These are phyloP conservation scores for Sussaba pulchella DNA, from an alignment of 2,888 invertebrate genomes.

Conservation along the genomic window DNA sequence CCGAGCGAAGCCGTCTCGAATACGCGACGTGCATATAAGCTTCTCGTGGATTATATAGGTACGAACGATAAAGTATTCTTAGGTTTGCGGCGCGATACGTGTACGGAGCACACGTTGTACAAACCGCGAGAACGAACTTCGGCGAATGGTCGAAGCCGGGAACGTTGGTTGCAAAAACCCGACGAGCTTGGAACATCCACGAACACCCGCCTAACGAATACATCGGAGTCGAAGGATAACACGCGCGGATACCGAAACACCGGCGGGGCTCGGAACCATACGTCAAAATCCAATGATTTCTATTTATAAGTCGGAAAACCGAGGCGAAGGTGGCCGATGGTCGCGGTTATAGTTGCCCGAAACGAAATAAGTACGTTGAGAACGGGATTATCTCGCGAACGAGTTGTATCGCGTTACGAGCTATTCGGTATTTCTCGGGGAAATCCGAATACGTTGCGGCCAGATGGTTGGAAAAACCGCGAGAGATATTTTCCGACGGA, in stretches of 20 bases:
- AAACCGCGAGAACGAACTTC: slow-evolving; percentile 5
- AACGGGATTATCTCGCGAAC: slow-evolving; percentile 32
- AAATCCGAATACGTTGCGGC: not conserved
- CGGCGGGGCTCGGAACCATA: slow-evolving; percentile 69
- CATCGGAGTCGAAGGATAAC: slow-evolving; percentile 48
- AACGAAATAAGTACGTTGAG: not conserved
- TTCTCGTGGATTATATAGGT: slow-evolving; percentile 2
- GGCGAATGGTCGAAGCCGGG: slow-evolving; percentile 22
- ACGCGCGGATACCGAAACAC: slow-evolving; percentile 74
- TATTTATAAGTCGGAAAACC: slow-evolving; percentile 79
- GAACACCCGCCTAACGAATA: not conserved
- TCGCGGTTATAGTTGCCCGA: slow-evolving; percentile 57
- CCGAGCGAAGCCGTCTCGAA: not conserved
- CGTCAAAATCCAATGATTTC: slow-evolving; percentile 81
- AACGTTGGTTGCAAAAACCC: not conserved
- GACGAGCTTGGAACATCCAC: not conserved
- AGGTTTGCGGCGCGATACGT: slow-evolving; percentile 13
- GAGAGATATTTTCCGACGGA: not conserved
- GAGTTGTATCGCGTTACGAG: not conserved
- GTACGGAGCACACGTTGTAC: not conserved
- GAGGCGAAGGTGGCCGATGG: slow-evolving; percentile 71
- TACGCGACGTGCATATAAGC: not conserved
- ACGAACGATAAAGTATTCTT: slow-evolving; percentile 41
- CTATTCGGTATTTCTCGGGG: not conserved
- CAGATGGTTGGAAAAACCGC: not conserved